Percentiles rank a stretch among this genome's conserved stretches.
phyloP scores from a whole-genome alignment of 2,113 vertebrate species.

The Genyomyrus donnyi region DNA sequence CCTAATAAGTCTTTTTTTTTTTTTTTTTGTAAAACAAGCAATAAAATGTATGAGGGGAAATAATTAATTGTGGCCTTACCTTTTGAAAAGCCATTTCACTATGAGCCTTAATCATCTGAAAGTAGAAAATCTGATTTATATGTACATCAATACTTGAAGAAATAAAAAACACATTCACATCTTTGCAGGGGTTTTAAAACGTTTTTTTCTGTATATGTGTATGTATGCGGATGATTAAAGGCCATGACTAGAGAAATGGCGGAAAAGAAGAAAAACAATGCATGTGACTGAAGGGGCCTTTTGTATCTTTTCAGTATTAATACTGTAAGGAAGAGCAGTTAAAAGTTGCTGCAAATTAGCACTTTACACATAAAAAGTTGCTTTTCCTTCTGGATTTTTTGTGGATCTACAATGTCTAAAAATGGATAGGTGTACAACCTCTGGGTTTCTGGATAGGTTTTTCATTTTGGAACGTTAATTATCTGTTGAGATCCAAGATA shows the following conservation, averaged over 20 bases:
- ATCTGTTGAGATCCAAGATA: neutral
- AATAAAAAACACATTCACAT: conserved; percentile 46
- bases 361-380: conserved; percentile 28
- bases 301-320: conserved; percentile 51
- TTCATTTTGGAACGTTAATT: neutral
- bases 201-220: conserved; percentile 47
- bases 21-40: conserved; percentile 35
- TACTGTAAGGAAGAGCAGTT: conserved; percentile 46
- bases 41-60: conserved; percentile 39
- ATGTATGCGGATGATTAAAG: conserved; percentile 40
- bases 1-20: conserved; percentile 7
- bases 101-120: conserved; percentile 58
- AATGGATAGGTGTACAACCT: neutral
- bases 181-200: conserved; percentile 53
- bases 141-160: conserved; percentile 68
- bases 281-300: neutral
- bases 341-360: conserved; percentile 36
- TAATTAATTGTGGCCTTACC: conserved; percentile 54
- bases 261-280: conserved; percentile 10
- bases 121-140: conserved; percentile 37
- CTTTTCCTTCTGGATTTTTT: neutral
- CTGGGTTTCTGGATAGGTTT: neutral
- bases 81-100: conserved; percentile 53
- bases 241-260: conserved; percentile 74
- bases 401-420: neutral